phyloP scores from a whole-genome alignment of 1,140 invertebrate species.

The Drosophila malerkotliana region DNA sequence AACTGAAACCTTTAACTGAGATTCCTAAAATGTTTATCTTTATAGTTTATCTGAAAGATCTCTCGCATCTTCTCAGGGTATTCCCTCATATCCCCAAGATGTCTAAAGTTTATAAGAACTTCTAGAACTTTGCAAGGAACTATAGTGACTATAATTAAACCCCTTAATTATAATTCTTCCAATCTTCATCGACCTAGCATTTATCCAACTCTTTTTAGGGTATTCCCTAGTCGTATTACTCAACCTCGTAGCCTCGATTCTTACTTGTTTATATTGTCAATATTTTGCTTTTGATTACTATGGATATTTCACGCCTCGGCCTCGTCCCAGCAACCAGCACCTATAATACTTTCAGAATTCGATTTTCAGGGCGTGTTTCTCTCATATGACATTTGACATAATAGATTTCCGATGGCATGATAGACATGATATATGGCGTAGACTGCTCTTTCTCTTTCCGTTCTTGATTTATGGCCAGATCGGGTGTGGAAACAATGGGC shows the following conservation, averaged over 20 bases:
- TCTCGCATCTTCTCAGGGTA: too few species aligned
- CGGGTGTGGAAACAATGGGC: constrained; percentile 36
- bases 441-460: background rate
- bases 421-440: constrained; percentile 30
- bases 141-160: too few species aligned
- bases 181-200: too few species aligned
- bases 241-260: constrained; percentile 2
- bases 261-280: constrained; percentile 57
- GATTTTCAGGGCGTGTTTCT: constrained; percentile 55
- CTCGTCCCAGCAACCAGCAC: constrained; percentile 28
- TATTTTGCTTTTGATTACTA: constrained; percentile 70
- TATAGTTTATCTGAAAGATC: too few species aligned
- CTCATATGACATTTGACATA: constrained; percentile 58
- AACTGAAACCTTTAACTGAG: too few species aligned
- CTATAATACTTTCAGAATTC: constrained; percentile 11
- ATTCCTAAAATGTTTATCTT: too few species aligned
- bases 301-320: constrained; percentile 75
- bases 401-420: constrained; percentile 38
- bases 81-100: too few species aligned
- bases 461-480: constrained; percentile 50
- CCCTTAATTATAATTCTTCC: too few species aligned
- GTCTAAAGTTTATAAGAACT: too few species aligned
- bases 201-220: constrained; percentile 5
- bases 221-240: constrained; percentile 24
- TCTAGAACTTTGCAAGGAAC: too few species aligned